These are phyloP conservation scores for Spialia ferax DNA, from an alignment of 2,888 invertebrate species.

Conservation along the genomic window DNA sequence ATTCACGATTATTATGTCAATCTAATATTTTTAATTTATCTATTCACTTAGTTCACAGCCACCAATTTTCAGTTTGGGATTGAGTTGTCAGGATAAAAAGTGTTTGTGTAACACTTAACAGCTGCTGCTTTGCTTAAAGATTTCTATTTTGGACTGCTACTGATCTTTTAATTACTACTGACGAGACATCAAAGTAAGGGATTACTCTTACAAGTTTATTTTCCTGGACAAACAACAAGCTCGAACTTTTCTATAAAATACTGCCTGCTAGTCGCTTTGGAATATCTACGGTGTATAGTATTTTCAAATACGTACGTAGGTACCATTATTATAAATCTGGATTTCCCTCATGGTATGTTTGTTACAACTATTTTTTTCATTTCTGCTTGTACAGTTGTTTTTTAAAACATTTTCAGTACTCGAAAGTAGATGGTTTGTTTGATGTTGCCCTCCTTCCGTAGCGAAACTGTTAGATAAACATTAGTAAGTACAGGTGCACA, in stretches of 20 bases:
- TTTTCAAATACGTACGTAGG: too few relatives aligned
- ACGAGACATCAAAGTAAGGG: constrained; percentile 26
- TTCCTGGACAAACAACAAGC: neutral
- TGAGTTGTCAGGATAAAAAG: constrained; percentile 20
- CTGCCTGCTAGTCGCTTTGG: neutral
- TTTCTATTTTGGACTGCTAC: constrained; percentile 25
- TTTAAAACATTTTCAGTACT: constrained; percentile 17
- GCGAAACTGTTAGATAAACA: constrained; percentile 57
- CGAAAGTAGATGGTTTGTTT: constrained; percentile 52
- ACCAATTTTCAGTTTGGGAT: constrained; percentile 6
- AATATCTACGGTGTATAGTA: neutral
- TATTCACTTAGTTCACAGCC: too few relatives aligned
- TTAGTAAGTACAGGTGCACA: constrained; percentile 64
- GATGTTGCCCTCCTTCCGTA: constrained; percentile 61
- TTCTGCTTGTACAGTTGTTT: constrained; percentile 33
- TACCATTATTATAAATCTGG: neutral
- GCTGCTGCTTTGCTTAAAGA: constrained; percentile 28
- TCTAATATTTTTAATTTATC: too few relatives aligned
- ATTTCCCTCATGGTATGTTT: neutral
- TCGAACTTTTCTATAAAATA: neutral
- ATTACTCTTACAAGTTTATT: neutral
- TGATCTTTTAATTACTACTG: constrained; percentile 29
- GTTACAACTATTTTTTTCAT: neutral
- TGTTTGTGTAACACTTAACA: constrained; percentile 29
- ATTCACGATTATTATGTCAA: neutral